Evolutionary conservation across 2,113 vertebrate species (phyloP).

Genomic region (Scytalopus superciliaris): DNA sequence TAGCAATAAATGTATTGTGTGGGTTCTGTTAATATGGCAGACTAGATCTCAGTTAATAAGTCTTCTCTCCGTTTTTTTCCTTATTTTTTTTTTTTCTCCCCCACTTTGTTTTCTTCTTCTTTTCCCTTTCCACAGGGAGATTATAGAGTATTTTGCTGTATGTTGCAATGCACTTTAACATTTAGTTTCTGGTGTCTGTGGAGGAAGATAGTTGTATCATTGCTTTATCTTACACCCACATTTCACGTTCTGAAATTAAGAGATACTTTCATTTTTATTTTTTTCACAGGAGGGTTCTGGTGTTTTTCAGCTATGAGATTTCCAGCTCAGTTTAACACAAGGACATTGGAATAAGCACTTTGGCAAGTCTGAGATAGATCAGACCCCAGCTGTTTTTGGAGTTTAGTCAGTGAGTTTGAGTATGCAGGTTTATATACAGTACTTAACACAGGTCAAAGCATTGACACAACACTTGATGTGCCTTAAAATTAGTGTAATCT

Average conservation of each 20-base stretch:
- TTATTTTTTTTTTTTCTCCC: fast-evolving
- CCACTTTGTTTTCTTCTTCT: background rate
- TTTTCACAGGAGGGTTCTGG: background rate
- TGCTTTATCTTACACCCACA: constrained; percentile 23
- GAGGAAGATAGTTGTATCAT: background rate
- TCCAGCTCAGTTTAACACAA: background rate
- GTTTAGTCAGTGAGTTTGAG: background rate
- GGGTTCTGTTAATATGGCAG: background rate
- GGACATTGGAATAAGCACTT: background rate
- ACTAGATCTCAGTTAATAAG: background rate
- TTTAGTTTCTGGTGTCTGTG: background rate
- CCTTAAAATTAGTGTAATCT: background rate
- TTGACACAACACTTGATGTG: background rate
- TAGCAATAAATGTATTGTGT: background rate
- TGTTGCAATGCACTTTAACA: background rate
- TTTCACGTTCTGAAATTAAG: background rate
- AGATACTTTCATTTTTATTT: background rate
- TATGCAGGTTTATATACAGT: background rate
- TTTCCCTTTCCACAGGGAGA: background rate
- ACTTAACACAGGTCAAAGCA: background rate
- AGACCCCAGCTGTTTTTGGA: background rate
- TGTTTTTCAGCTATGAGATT: constrained; percentile 4
- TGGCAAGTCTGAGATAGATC: background rate
- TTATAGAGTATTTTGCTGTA: background rate
- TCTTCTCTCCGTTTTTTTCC: fast-evolving